Base-by-base conservation (phyloP, 1,140 invertebrate genomes). In the Lepidurus couesii region DNA sequence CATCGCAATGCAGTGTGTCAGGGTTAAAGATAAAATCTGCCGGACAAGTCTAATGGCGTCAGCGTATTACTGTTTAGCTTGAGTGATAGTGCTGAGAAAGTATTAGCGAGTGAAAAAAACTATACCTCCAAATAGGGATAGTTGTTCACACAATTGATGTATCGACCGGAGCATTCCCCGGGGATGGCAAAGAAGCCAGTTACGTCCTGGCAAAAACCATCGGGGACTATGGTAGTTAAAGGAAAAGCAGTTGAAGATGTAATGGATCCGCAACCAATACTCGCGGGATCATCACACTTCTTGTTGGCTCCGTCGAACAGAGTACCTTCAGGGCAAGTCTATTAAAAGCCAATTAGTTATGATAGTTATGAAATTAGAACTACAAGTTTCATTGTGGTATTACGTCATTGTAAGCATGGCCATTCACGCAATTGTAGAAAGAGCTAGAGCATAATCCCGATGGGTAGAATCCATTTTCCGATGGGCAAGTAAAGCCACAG, bases 171-270 rank as follows among this genome's bases (percentile, higher is more conserved):
- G 9, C 76, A 77, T 11, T 42, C 44, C 8, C 44, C 76, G 24
- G 76, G 76, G 13, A 77, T 77, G 21, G 76, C 43, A 47, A 77
- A 77, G 44, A 42, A 26, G 16, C 76, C 76, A 44, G 44, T n/a
- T 21, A n/a, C 13, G 5, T 65, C 47, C 21, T 65, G 13, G 21
- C 47, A 65, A 21, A 65, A 65, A 21, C 47, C 47, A 65, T 65
- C 47, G 11, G 47, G 47, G 21, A 65, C 47, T 13, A n/a, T n/a
- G 21, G 47, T 13, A 65, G 47, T 65, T n/a, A 21, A n/a, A 13
- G 11, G 47, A n/a, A 21, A 21, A 13, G 13, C 13, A 21, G 13
- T 65, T 13, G 47, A n/a, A 13, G 47, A n/a, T 13, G 21, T 21
- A 13, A 65, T 21, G 6, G 26, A 26, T 26, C 11, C 47, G 47